Percentiles rank a stretch among this genome's conserved stretches.
phyloP scores from a whole-genome alignment of 37 sponge, comb jelly and placozoan genomes.

The Crambe crambe region DNA sequence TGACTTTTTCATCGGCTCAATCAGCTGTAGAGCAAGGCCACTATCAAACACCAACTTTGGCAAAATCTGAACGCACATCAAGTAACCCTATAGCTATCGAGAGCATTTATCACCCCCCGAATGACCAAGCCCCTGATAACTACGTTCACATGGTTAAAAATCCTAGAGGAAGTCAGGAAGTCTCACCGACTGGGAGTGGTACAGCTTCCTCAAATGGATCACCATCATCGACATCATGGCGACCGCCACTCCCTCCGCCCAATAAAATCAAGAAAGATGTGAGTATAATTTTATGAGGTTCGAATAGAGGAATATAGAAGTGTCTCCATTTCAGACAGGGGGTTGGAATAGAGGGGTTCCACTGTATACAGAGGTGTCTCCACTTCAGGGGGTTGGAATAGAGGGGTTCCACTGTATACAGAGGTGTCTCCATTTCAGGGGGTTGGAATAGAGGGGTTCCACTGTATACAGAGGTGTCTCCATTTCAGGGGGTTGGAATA shows the following conservation, averaged over 20 bases:
- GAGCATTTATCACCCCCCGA: constrained; percentile 6
- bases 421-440: too few species aligned
- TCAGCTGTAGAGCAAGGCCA: neutral
- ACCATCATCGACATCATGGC: neutral
- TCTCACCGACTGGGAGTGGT: neutral
- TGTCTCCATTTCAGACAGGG: too few species aligned
- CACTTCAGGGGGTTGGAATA: too few species aligned
- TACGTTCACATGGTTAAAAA: neutral
- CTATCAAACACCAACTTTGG: constrained; percentile 7
- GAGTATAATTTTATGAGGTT: constrained; percentile 7
- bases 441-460: too few species aligned
- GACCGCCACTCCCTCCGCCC: constrained; percentile 39
- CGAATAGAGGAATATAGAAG: too few species aligned
- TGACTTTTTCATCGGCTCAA: neutral
- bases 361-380: too few species aligned
- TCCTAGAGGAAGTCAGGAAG: neutral
- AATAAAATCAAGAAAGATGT: constrained; percentile 18
- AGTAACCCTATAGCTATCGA: constrained; percentile 16
- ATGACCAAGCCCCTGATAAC: neutral
- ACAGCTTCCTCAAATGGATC: neutral
- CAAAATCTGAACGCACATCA: neutral
- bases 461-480: too few species aligned
- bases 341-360: too few species aligned
- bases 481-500: too few species aligned
- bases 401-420: too few species aligned